Conservation (phyloP, 2,113 vertebrate genomes). For the Dicrurus megarhynchus region DNA sequence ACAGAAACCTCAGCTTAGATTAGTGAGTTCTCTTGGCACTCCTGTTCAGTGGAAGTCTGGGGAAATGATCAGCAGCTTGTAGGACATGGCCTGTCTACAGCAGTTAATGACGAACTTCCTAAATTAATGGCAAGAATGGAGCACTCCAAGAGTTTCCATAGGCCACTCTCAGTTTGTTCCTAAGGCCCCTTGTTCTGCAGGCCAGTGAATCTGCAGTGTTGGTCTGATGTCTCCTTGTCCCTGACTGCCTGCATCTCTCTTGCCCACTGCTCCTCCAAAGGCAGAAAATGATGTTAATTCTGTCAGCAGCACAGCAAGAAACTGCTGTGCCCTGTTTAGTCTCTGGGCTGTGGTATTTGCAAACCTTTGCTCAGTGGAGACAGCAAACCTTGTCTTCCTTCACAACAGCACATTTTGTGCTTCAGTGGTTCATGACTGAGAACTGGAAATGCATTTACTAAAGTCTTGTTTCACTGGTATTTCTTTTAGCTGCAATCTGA, state of each 20-base stretch:
- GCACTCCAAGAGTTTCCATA: background rate
- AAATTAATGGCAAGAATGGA: background rate
- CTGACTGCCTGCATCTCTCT: background rate
- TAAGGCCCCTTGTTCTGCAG: background rate
- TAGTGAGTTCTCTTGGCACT: background rate
- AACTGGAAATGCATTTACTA: background rate
- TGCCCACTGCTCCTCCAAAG: background rate
- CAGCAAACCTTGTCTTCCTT: background rate
- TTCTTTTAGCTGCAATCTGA: background rate
- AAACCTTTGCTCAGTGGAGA: background rate
- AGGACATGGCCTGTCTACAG: background rate
- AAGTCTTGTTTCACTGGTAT: background rate
- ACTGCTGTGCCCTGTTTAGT: background rate
- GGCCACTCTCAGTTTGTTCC: background rate
- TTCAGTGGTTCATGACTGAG: background rate
- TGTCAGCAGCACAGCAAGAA: background rate
- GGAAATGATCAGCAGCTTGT: background rate
- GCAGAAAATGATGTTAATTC: background rate
- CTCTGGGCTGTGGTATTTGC: background rate
- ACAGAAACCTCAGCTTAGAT: background rate
- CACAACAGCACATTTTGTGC: background rate
- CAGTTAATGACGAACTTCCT: background rate
- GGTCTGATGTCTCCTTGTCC: background rate
- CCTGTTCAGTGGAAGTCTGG: fast-evolving
- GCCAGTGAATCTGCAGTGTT: background rate